Evolutionary conservation across 2,888 invertebrate species (phyloP).

Genomic region (Parnassius orleans): DNA sequence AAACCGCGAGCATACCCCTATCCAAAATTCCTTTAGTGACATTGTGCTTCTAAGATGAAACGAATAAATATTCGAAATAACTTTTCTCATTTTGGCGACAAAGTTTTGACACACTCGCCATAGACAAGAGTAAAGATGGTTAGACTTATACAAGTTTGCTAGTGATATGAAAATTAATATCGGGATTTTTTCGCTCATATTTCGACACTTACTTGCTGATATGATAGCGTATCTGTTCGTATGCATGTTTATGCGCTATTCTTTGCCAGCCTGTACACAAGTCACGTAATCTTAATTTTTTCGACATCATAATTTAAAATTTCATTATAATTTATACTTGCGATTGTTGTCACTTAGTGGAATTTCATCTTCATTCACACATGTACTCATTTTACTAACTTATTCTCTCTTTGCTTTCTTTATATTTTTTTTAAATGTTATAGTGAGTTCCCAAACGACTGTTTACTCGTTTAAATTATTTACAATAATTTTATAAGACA

Average conservation of each 20-base stretch:
- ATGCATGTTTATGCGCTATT: not conserved
- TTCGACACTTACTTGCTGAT: not conserved
- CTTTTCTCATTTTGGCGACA: constrained; percentile 4
- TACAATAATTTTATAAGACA: no score
- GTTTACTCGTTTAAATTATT: no score
- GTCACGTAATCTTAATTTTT: not conserved
- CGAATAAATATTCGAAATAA: constrained; percentile 10
- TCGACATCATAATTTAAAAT: not conserved
- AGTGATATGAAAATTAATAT: not conserved
- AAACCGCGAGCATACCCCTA: no score
- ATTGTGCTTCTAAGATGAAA: not conserved
- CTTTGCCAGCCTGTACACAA: not conserved
- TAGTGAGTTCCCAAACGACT: no score
- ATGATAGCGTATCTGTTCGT: no score
- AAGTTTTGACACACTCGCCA: not conserved
- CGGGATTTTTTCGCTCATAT: not conserved
- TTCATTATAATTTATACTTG: no score
- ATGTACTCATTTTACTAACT: no score
- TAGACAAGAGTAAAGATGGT: not conserved
- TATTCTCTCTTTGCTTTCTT: no score
- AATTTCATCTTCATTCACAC: no score
- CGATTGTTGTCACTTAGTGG: no score
- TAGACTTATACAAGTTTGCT: not conserved
- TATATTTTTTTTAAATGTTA: no score
- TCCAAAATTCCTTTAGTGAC: no score